phyloP scores from a whole-genome alignment of 1,140 invertebrate genomes.

The Oryzaephilus surinamensis region DNA sequence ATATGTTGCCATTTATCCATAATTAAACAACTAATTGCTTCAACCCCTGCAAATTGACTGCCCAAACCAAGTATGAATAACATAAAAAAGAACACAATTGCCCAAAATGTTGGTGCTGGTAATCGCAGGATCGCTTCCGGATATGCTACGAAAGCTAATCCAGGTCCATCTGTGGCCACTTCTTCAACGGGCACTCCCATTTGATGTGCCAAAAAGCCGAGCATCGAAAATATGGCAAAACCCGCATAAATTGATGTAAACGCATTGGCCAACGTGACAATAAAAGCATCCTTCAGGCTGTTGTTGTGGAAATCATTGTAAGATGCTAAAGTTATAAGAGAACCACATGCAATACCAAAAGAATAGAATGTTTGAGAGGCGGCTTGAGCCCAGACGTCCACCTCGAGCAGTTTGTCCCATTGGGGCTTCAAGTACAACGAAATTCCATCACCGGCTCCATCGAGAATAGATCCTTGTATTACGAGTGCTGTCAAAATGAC shows the following conservation, averaged over 20 bases:
- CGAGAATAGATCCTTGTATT: constrained; percentile 57
- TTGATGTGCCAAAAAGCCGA: constrained; percentile 61
- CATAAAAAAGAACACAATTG: constrained; percentile 77
- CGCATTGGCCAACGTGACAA: constrained; percentile 61
- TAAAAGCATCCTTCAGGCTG: constrained; percentile 56
- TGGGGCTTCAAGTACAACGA: constrained; percentile 66
- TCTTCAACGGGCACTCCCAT: constrained; percentile 52
- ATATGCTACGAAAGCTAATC: constrained; percentile 70
- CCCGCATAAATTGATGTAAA: constrained; percentile 63
- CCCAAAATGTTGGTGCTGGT: constrained; percentile 67
- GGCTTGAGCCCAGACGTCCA: constrained; percentile 51
- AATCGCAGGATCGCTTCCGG: constrained; percentile 70
- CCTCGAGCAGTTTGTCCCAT: constrained; percentile 51
- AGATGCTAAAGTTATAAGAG: constrained; percentile 59
- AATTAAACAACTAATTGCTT: constrained; percentile 66
- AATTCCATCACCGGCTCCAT: constrained; percentile 60
- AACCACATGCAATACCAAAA: constrained; percentile 58
- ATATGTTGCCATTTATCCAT: constrained; percentile 59
- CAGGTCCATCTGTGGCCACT: constrained; percentile 56
- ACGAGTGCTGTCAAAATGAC: constrained; percentile 57
- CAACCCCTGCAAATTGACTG: constrained; percentile 69
- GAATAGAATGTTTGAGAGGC: constrained; percentile 65
- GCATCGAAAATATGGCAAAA: constrained; percentile 67
- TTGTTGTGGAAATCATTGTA: constrained; percentile 67
- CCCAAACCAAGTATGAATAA: constrained; percentile 67